A percentile compares a stretch with the other conserved stretches of the same genome.
These are phyloP conservation scores for Drosophila helvetica DNA, from an alignment of 2,888 invertebrate species.

Conservation along the genomic window DNA sequence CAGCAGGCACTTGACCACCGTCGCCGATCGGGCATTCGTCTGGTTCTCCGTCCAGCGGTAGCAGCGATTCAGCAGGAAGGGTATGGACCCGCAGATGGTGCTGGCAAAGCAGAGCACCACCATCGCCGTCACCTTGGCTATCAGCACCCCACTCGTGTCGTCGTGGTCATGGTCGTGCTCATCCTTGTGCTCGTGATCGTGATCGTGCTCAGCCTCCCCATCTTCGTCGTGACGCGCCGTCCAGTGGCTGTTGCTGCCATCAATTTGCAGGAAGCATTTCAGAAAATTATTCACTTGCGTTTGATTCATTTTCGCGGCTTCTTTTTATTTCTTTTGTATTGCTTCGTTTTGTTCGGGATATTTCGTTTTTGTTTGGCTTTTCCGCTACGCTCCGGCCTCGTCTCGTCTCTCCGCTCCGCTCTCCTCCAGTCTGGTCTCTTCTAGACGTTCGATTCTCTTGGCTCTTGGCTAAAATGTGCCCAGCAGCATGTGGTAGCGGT, in stretches of 20 bases:
- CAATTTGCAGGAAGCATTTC: slow-evolving; percentile 76
- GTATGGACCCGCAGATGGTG: slow-evolving; percentile 89
- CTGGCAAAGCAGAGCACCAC: slow-evolving; percentile 91
- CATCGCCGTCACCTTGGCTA: slow-evolving; percentile 92
- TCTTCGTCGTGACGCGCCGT: slow-evolving; percentile 38
- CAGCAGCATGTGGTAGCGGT: slow-evolving; percentile 28
- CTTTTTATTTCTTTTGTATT: slow-evolving; percentile 28
- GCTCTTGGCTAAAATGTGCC: slow-evolving; percentile 35
- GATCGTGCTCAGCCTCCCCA: slow-evolving; percentile 41
- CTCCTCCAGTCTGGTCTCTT: not conserved
- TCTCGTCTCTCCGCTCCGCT: slow-evolving; percentile 7
- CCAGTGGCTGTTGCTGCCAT: slow-evolving; percentile 63
- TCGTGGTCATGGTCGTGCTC: slow-evolving; percentile 67
- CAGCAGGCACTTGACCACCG: slow-evolving; percentile 87
- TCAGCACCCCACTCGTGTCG: slow-evolving; percentile 83
- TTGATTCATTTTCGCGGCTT: slow-evolving; percentile 64
- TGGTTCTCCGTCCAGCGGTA: slow-evolving; percentile 86
- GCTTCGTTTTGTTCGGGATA: slow-evolving; percentile 55
- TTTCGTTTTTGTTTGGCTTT: slow-evolving; percentile 37
- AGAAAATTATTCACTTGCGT: slow-evolving; percentile 72
- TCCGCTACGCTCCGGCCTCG: slow-evolving; percentile 17
- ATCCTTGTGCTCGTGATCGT: slow-evolving; percentile 55
- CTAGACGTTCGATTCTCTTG: slow-evolving; percentile 21
- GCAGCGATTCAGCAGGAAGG: slow-evolving; percentile 88
- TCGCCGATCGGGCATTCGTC: slow-evolving; percentile 81